A percentile compares a stretch with the other conserved stretches of the same genome.
Evolutionary conservation across 35 echinoderm and acorn worm species (phyloP).

Genomic region (Patiria miniata): DNA sequence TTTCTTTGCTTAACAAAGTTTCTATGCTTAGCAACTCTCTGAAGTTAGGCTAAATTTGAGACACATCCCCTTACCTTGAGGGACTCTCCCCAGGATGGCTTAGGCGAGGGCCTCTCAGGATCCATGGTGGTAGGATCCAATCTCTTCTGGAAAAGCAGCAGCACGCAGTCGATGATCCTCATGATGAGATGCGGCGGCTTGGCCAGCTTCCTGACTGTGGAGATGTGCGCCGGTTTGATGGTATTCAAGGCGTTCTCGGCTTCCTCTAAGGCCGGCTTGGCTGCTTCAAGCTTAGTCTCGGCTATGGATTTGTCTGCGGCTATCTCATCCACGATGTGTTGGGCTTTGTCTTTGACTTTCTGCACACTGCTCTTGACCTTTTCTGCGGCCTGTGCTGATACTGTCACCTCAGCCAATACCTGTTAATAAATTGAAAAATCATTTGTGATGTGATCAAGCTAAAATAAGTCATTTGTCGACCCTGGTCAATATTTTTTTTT

Average conservation of each 20-base stretch:
- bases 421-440: background rate
- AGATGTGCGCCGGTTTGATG: constrained; percentile 96
- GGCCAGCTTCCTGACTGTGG: constrained; percentile 92
- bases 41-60: background rate
- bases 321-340: constrained; percentile 94
- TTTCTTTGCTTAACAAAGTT: no score
- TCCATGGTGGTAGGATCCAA: constrained; percentile 58
- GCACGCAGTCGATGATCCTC: constrained; percentile 94
- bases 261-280: constrained; percentile 92
- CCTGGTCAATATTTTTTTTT: no score
- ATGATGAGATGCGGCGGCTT: constrained; percentile 99
- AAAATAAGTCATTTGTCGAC: no score
- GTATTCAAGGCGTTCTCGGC: constrained; percentile 91
- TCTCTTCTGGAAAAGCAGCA: constrained; percentile 85
- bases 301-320: constrained; percentile 88
- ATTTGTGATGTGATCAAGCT: no score
- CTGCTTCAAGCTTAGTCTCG: constrained; percentile 82
- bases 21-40: background rate
- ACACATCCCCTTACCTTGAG: constrained; percentile 64
- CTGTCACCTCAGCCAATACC: constrained; percentile 97
- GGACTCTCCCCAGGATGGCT: constrained; percentile 93
- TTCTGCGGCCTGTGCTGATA: constrained; percentile 92
- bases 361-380: constrained; percentile 93
- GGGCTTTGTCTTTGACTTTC: constrained; percentile 97
- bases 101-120: constrained; percentile 80